phyloP scores from a whole-genome alignment of 1,140 invertebrate species.

The Saccostrea echinata region DNA sequence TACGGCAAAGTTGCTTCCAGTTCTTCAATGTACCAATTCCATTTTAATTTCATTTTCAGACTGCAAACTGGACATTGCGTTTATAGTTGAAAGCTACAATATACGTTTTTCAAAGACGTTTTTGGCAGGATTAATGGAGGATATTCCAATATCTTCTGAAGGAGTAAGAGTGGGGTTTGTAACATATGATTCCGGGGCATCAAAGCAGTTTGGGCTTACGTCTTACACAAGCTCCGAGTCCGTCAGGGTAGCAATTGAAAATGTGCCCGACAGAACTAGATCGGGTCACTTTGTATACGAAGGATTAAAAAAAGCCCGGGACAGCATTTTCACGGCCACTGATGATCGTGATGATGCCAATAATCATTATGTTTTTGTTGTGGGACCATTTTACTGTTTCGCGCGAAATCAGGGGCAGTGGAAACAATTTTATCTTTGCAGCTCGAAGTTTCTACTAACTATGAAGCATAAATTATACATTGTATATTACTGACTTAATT shows the following conservation, averaged over 20 bases:
- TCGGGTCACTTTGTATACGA: background rate
- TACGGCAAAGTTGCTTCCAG: no score
- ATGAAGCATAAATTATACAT: no score
- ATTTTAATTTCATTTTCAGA: background rate
- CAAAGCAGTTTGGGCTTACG: background rate
- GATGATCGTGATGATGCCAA: background rate
- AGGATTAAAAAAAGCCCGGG: slow-evolving; percentile 2
- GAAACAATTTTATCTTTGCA: background rate
- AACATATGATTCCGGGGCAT: background rate
- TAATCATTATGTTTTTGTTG: background rate
- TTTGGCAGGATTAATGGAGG: background rate
- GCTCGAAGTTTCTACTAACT: background rate
- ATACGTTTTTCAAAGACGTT: background rate
- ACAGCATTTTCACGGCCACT: background rate
- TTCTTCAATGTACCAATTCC: no score
- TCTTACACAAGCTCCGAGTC: background rate
- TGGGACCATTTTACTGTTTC: slow-evolving; percentile 11
- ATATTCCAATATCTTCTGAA: background rate
- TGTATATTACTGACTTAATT: no score
- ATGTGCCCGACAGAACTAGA: background rate
- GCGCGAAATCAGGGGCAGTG: background rate
- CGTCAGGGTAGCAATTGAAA: background rate
- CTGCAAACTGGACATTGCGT: background rate
- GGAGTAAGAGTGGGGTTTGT: background rate
- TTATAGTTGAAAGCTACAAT: background rate